These are phyloP conservation scores for Beroe ovata DNA, from an alignment of 37 sponge, comb jelly and placozoan genomes.

Conservation along the genomic window DNA sequence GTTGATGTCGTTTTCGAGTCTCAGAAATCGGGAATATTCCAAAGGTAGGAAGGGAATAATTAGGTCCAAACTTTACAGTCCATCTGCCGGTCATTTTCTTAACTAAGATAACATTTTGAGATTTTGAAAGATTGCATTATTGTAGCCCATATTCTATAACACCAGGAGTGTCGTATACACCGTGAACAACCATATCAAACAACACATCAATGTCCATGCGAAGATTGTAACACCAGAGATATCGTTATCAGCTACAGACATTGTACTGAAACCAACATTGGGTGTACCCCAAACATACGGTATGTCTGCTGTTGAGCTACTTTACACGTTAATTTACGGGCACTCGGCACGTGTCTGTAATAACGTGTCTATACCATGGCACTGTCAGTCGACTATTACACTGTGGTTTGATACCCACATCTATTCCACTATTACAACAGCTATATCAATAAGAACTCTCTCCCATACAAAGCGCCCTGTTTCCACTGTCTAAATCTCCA, in stretches of 20 bases:
- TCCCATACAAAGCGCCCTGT: too few species aligned
- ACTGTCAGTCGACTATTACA: too few species aligned
- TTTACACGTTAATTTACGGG: neutral
- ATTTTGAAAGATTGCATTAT: neutral
- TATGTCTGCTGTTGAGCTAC: too few species aligned
- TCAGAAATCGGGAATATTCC: constrained; percentile 47
- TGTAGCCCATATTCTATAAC: neutral
- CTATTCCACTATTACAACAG: too few species aligned
- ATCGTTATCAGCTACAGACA: neutral
- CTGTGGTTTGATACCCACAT: too few species aligned
- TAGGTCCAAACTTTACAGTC: too few species aligned
- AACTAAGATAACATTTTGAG: too few species aligned
- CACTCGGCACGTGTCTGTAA: too few species aligned
- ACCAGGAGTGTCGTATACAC: constrained; percentile 63
- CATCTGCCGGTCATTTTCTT: too few species aligned
- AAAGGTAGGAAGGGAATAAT: too few species aligned
- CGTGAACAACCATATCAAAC: constrained; percentile 64
- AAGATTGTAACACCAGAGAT: constrained; percentile 54
- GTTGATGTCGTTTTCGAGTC: constrained; percentile 67
- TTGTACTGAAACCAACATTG: constrained; percentile 33
- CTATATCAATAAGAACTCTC: too few species aligned
- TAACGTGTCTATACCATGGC: too few species aligned
- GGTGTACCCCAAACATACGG: constrained; percentile 52
- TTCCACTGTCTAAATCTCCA: neutral
- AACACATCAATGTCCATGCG: constrained; percentile 28